Conservation (phyloP, 2,888 invertebrate genomes). For the Drosophila barbarae region DNA sequence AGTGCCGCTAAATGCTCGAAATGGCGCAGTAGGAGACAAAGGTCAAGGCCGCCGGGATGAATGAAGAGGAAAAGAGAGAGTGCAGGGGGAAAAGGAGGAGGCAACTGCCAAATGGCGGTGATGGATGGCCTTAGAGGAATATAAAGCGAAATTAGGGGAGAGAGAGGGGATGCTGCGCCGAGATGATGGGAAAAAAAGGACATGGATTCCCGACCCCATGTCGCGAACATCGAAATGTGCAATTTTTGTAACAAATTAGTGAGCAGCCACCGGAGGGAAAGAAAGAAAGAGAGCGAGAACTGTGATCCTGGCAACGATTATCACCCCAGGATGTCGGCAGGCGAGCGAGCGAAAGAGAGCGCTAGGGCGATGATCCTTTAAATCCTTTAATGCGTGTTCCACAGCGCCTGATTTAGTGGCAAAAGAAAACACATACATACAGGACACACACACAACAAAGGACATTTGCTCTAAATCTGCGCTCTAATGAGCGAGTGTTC, state of each 20-base stretch:
- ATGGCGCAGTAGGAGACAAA: constrained; percentile 62
- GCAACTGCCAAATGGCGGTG: constrained; percentile 56
- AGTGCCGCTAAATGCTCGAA: constrained; percentile 55
- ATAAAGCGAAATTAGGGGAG: constrained; percentile 1
- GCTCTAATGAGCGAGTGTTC: constrained; percentile 48
- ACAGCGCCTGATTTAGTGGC: constrained; percentile 37
- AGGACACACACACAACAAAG: constrained; percentile 28
- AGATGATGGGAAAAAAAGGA: constrained; percentile 18
- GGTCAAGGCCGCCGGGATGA: constrained; percentile 52
- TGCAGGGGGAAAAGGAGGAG: constrained; percentile 24
- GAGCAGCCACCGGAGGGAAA: neutral
- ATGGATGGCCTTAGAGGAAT: constrained; percentile 29
- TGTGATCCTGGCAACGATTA: constrained; percentile 50
- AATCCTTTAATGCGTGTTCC: constrained; percentile 60
- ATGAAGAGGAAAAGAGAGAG: constrained; percentile 3
- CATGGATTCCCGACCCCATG: constrained; percentile 54
- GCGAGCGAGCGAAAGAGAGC: neutral
- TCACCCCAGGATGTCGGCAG: constrained; percentile 53
- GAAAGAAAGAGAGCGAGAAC: neutral
- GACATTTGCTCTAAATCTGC: constrained; percentile 55
- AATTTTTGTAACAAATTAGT: constrained; percentile 73
- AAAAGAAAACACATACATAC: constrained; percentile 24
- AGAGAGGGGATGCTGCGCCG: constrained; percentile 16
- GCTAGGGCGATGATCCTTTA: constrained; percentile 34
- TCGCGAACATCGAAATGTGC: constrained; percentile 59